Base-by-base conservation (phyloP, 2,888 invertebrate genomes). In the Osmoderma eremita region DNA sequence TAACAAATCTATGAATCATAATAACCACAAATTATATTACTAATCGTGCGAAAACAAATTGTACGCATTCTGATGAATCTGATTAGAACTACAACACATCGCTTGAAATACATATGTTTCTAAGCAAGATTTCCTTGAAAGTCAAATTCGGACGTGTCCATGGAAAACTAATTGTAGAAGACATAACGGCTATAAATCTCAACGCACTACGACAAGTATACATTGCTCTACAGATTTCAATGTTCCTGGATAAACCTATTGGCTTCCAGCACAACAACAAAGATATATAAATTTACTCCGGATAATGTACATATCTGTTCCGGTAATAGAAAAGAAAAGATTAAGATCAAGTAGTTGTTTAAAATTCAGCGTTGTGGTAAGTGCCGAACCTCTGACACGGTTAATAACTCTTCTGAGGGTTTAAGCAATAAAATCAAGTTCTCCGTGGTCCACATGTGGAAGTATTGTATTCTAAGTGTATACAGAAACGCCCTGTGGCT, bases 321-420 rank as follows among this genome's bases (percentile, higher is more conserved):
- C 24, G 54, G 54, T 53, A 45, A 41, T 63, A 53, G 58, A 61
- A 61, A 45, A 13, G 51, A 18, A 62, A 39, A 67, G 67, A 67
- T 67, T 67, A 67, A 63, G 50, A 67, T 67, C 67, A 39, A 54
- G 38, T 30, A 10, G 30, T 38, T 39, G 56, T 49, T 41, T 58
- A 58, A 65, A 41, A 49, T 65, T 63, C 38, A 51, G 38, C 50
- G 63, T 30, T 63, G 53, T 54, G 18, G 67, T 48, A 53, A 67
- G 45, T 63, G 45, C 36, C 63, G 54, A 62, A 63, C 67, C 54
- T 56, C 39, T 67, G 67, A 67, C 67, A 54, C 17, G 41, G 63
- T 38, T 41, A 45, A 61, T 61, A 61, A 61, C 30, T 61, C 58
- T 61, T 61, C 36, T 20, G 24, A 12, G 22, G 45, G 15, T 17